Conservation (phyloP, 2,113 vertebrate genomes). For the Daubentonia madagascariensis region DNA sequence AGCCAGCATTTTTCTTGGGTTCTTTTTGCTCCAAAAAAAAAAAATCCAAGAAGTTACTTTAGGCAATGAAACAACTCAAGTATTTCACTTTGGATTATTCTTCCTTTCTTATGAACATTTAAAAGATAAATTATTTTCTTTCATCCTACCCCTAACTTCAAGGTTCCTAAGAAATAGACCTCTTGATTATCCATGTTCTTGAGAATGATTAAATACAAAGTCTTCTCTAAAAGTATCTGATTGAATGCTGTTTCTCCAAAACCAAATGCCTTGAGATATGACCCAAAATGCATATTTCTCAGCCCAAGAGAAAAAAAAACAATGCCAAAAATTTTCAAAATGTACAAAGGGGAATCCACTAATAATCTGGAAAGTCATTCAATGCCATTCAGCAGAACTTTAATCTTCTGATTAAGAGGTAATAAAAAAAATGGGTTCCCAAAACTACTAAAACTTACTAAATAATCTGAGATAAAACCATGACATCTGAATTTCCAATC, state of each 20-base stretch:
- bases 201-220: constrained; percentile 3
- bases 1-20: constrained; percentile 17
- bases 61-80: not conserved
- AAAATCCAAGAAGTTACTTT: not conserved
- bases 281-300: not conserved
- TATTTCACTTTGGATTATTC: not conserved
- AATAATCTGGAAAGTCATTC: not conserved
- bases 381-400: not conserved
- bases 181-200: not conserved
- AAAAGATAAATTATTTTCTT: constrained; percentile 2
- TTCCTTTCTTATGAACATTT: not conserved
- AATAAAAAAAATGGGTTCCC: not conserved
- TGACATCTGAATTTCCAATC: not conserved
- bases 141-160: not conserved
- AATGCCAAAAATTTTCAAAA: not conserved
- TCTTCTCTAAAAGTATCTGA: not conserved
- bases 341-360: not conserved
- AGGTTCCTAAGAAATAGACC: not conserved
- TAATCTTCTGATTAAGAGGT: not conserved
- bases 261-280: not conserved
- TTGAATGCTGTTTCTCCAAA: constrained; percentile 1
- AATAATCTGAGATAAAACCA: not conserved
- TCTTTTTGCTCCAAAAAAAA: not conserved
- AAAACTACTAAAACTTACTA: not conserved
- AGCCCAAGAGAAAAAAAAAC: not conserved